Evolutionary conservation across 2,888 invertebrate genomes (phyloP), one percentile per base, ranked within the genome.

Genomic region (Sialis lutaria): DNA sequence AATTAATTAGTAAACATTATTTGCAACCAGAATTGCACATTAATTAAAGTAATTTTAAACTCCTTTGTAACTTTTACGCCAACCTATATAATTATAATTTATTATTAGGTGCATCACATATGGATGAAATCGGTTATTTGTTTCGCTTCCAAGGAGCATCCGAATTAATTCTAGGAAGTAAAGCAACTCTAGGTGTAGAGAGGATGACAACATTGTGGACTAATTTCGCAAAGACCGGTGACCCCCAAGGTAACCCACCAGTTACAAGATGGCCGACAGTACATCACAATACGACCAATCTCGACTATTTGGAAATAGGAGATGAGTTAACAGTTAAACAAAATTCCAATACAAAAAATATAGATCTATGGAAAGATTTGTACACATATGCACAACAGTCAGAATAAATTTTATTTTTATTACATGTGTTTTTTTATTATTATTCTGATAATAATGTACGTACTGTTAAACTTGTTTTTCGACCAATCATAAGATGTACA

Each of bases 321-420:
- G 47, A 55, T 31, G 54, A 57, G 42, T 48, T 59, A n/a, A 56
- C 50, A 30, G 48, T 56, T 33, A 55, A 51, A n/a, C 50, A 46
- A 4, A 56, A 61, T 51, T 53, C 60, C 4, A 57, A 60, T 45
- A 47, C 50, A 8, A 56, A 60, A 6, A 53, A 62, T 45, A 53
- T 60, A 49, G 33, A 55, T 33, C 59, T 63, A 49, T 63, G 63
- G 63, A 56, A 60, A 32, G 53, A 55, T 34, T 47, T 52, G 4
- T 45, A 42, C 35, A 33, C 22, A 4, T 22, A 2, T 22, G 22
- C 22, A 22, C 2, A 22, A 4, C 2, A 22, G 22, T 4, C 22
- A 22, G 22, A 22, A 22, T 22, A 4, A 22, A 22, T 22, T 22
- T 40, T 40, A 40, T 13, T 40, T 40, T 40, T 13, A 13, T 35